A percentile compares a stretch with the other conserved stretches of the same genome.
phyloP scores from a whole-genome alignment of 53 echinoderm and acorn worm species.

The Astropecten irregularis region DNA sequence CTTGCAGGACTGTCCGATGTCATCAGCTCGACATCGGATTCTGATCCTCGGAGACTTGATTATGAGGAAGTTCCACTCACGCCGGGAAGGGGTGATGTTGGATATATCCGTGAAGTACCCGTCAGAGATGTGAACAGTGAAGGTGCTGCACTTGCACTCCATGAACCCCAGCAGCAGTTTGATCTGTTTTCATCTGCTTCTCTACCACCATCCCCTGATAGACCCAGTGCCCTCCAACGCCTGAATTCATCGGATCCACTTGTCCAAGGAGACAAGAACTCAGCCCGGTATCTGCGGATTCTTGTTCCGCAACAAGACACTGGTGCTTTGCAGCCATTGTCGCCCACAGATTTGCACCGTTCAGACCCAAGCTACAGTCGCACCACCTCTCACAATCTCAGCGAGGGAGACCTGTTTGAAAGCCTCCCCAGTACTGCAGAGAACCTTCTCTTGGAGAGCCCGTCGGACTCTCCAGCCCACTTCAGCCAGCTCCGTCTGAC shows the following conservation, averaged over 20 bases:
- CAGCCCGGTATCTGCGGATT: constrained; percentile 65
- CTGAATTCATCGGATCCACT: constrained; percentile 39
- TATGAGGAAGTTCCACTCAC: constrained; percentile 34
- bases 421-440: constrained; percentile 68
- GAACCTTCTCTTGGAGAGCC: constrained; percentile 79
- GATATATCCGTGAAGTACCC: constrained; percentile 20
- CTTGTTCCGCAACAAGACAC: constrained; percentile 58
- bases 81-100: not conserved
- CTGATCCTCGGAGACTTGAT: not conserved
- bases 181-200: constrained; percentile 46
- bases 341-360: not conserved
- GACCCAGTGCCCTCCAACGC: not conserved
- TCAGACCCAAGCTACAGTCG: constrained; percentile 9
- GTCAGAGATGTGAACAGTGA: constrained; percentile 47
- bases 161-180: not conserved
- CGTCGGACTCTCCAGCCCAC: constrained; percentile 81
- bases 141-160: not conserved
- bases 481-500: constrained; percentile 77
- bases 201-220: constrained; percentile 17
- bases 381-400: constrained; percentile 48
- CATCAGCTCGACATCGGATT: not conserved
- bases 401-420: constrained; percentile 75
- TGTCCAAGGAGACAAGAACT: constrained; percentile 48
- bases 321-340: not conserved
- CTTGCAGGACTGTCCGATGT: constrained; percentile 21